phyloP scores from a whole-genome alignment of 2,113 vertebrate species.

The Arvicanthis niloticus region DNA sequence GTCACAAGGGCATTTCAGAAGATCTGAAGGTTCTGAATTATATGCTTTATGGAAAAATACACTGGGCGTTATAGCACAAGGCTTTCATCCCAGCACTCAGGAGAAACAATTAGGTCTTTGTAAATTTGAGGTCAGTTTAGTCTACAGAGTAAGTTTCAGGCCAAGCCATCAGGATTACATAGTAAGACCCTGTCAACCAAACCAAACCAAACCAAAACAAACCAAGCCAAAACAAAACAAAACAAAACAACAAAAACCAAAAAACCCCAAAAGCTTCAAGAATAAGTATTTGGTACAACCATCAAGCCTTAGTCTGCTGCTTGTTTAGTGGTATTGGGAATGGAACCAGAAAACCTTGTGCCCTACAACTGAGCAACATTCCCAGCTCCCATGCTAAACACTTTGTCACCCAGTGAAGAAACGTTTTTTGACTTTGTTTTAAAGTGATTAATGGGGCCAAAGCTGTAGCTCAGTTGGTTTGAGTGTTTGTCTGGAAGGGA shows the following conservation, averaged over 20 bases:
- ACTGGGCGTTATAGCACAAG: background rate
- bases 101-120: background rate
- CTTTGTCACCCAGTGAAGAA: background rate
- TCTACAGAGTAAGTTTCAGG: background rate
- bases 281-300: background rate
- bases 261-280: background rate
- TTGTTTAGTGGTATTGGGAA: background rate
- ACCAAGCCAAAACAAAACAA: background rate
- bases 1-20: background rate
- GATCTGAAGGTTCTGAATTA: background rate
- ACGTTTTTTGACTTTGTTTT: background rate
- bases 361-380: no score
- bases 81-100: background rate
- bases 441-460: background rate
- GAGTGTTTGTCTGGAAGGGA: no score
- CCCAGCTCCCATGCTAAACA: no score
- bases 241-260: no score
- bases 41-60: background rate
- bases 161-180: background rate
- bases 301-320: no score
- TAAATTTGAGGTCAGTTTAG: background rate
- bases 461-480: background rate
- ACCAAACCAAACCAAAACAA: background rate
- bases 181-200: background rate
- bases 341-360: background rate